Evolutionary conservation across 2,113 vertebrate genomes (phyloP).

Genomic region (Rhadina sibilatrix): DNA sequence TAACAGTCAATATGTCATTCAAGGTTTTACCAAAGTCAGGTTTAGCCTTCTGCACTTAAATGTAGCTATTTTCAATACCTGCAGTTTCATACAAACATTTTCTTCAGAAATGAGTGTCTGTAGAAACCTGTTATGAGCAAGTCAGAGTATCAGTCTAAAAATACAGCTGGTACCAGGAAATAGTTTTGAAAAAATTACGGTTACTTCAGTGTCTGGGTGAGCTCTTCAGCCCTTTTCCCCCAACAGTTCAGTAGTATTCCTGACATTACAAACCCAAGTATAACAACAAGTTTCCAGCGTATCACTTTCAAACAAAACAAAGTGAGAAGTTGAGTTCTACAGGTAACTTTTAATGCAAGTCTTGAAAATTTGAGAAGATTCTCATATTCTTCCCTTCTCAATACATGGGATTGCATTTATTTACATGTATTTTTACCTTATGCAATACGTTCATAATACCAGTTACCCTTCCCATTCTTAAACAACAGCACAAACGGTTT

Average conservation of each 20-base stretch:
- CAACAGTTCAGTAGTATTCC: not conserved
- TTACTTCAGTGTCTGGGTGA: not conserved
- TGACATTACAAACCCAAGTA: not conserved
- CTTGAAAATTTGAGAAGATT: constrained; percentile 14
- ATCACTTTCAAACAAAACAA: constrained; percentile 30
- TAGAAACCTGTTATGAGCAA: not conserved
- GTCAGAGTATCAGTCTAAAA: not conserved
- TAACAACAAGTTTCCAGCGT: not conserved
- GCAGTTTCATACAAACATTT: not conserved
- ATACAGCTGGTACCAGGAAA: not conserved
- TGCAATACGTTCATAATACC: not conserved
- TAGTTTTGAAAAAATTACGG: not conserved
- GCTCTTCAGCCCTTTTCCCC: not conserved
- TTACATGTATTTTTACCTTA: not conserved
- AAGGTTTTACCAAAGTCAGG: not conserved
- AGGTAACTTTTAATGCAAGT: constrained; percentile 50
- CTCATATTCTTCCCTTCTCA: not conserved
- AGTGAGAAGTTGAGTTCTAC: not conserved
- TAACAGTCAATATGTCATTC: not conserved
- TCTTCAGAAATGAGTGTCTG: not conserved
- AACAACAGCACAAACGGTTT: constrained; percentile 17
- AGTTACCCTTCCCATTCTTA: not conserved
- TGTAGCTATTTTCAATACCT: not conserved
- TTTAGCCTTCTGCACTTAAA: not conserved
- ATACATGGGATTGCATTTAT: not conserved